Base-by-base conservation (phyloP, 1,140 invertebrate species). In the Danaus plexippus region DNA sequence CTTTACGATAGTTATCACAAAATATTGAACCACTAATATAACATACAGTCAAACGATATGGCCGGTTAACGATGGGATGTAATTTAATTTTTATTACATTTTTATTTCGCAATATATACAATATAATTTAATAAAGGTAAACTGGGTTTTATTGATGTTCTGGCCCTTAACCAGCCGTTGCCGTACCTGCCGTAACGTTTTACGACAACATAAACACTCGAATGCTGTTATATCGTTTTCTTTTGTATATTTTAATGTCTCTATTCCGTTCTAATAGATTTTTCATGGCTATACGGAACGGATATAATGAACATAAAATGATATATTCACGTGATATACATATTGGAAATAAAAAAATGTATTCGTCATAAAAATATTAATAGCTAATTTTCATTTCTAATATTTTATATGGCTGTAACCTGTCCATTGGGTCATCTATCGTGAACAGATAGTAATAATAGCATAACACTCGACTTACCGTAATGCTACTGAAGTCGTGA, bases 181-280 rank as follows among this genome's bases (percentile, higher is more conserved):
- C 15, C 3, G 15, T 68, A 69, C 68, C 68, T 71, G 67, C 60
- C 54, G 59, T 76, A 71, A 76, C 57, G 52, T 64, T 73, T 76
- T 76, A 73, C 61, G 69, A 66, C 40, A 56, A 57, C 60, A 69
- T 73, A 74, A 71, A 71, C 59, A 68, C 59, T 69, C 64, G 62
- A 67, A 73, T 64, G 65, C 57, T 62, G 57, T 57, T 66, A 66
- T 72, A 71, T 67, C 65, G 70, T 67, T 66, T 69, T 71, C 71
- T 66, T 75, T 71, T 73, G 73, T 75, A 73, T 71, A 75, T 75
- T 71, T 64, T 73, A 75, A 75, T 68, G 55, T 63, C 57, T 54
- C 61, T 69, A 67, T 72, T 64, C 58, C 58, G 45, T 57, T 64
- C 57, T 40, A 43, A 63, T 59, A 63, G 48, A 32, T 45, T 50